Base-by-base conservation (phyloP, 2,888 invertebrate species). In the Yponomeuta cagnagella region DNA sequence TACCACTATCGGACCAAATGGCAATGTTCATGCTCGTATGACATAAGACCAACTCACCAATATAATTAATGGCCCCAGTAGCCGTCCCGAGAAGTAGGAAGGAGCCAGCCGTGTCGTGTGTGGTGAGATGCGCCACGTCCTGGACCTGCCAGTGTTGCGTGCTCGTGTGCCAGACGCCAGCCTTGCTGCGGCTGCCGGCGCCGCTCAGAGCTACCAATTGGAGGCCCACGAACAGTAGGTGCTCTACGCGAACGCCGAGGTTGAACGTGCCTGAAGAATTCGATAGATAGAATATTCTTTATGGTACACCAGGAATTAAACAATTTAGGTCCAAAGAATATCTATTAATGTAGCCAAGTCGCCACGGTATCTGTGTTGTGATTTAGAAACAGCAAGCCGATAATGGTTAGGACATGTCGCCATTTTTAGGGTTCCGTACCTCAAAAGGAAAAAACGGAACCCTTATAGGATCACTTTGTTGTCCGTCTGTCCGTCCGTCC, bases 131-230 rank as follows among this genome's bases (percentile, higher is more conserved):
- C 30, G 98, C 97, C 15, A 99, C 96, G 87, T 99, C 98, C 84
- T 98, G 98, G 65, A 98, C 96, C 93, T 99, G 99, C 98, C 99
- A 99, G 87, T 99, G 98, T 80, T 98, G 98, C 0, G 98, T 98
- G 96, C 98, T 98, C 0, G 98, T 97, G 87, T 99, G 99, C 99
- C 99, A 99, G n/a, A 99, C 99, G 1, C 99, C 99, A 33, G 99
- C 97, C 89, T 98, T 98, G 74, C 90, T 89, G 10, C 90, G 80
- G 63, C 85, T 84, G 48, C 91, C 92, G 0, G 90, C 88, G 2
- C 92, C 90, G 66, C 98, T 98, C 43, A 99, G 92, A 0, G 99
- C 99, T n/a, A 99, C 99, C 75, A 99, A 89, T 83, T 99, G 99
- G 76, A 97, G 98, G 0, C 99, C 99, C 82, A 99, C 99, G 86